Evolutionary conservation across 2,888 invertebrate genomes (phyloP).

Genomic region (Amphimallon solstitiale): DNA sequence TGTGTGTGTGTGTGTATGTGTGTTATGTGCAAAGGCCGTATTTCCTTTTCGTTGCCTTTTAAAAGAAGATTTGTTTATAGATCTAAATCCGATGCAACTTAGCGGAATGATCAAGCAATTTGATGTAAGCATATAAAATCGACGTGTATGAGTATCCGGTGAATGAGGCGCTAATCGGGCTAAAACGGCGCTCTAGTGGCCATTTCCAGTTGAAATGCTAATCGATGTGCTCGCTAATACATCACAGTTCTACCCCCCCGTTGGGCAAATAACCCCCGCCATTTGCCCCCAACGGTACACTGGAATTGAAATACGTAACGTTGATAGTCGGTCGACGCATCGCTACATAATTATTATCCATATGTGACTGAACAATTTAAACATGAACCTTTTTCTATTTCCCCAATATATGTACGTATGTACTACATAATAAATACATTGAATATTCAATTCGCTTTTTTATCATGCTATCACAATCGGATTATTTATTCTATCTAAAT

Average conservation of each 20-base stretch:
- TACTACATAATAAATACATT: conserved; percentile 13
- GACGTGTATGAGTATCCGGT: conserved; percentile 55
- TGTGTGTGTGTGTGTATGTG: no score
- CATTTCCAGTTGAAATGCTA: conserved; percentile 61
- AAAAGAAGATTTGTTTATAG: conserved; percentile 26
- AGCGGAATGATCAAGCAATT: conserved; percentile 40
- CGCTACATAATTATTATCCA: conserved; percentile 46
- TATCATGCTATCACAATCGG: conserved; percentile 11
- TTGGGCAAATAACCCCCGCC: conserved; percentile 26
- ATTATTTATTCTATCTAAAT: conserved; percentile 19
- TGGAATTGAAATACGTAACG: conserved; percentile 48
- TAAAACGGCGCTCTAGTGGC: conserved; percentile 57
- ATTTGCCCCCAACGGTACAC: conserved; percentile 40
- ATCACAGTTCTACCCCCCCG: conserved; percentile 46
- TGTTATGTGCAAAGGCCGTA: neutral
- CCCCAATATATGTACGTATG: no score
- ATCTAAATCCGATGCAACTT: conserved; percentile 38
- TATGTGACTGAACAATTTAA: conserved; percentile 40
- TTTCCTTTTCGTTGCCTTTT: conserved; percentile 11
- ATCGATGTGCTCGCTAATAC: conserved; percentile 58
- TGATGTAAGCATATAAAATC: conserved; percentile 47
- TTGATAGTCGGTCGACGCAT: conserved; percentile 45
- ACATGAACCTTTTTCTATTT: conserved; percentile 36
- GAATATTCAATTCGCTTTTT: conserved; percentile 10
- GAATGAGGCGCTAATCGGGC: conserved; percentile 56